A percentile compares a stretch with the other conserved stretches of the same genome.
These are phyloP conservation scores for Potamilus streckersoni DNA, from an alignment of 1,140 invertebrate species.

Conservation along the genomic window DNA sequence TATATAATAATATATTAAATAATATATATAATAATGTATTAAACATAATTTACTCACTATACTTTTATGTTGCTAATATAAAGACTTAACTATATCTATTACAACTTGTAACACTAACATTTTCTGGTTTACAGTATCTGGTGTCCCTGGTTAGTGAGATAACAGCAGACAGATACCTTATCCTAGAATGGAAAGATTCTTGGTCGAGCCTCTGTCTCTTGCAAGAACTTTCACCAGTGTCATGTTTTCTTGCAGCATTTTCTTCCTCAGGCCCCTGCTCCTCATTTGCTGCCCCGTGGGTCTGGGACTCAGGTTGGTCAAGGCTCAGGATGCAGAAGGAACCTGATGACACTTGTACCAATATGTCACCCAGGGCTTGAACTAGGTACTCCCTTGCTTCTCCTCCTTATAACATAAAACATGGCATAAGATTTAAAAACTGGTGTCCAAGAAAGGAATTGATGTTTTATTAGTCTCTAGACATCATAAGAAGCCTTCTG, in stretches of 20 bases:
- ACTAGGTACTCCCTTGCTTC: constrained; percentile 69
- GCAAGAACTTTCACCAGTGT: constrained; percentile 46
- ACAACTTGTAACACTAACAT: background rate
- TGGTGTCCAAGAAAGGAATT: no score
- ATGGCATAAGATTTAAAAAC: background rate
- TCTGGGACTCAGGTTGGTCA: constrained; percentile 42
- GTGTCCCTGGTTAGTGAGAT: background rate
- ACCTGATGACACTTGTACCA: constrained; percentile 67
- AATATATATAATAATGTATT: no score
- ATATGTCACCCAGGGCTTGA: constrained; percentile 79
- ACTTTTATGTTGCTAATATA: background rate
- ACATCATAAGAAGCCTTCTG: no score
- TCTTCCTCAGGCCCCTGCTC: no score
- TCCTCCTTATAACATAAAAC: constrained; percentile 35
- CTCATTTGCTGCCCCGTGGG: no score
- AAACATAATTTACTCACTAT: background rate
- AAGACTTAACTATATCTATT: background rate
- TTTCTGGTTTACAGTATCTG: background rate
- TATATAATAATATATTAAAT: no score
- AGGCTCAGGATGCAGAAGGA: constrained; percentile 72
- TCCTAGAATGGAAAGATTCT: constrained; percentile 68
- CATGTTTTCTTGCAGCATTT: background rate
- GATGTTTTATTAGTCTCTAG: no score
- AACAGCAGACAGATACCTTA: constrained; percentile 41
- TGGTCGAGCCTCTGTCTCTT: constrained; percentile 65